Percentiles rank a stretch among this genome's conserved stretches.
phyloP scores from a whole-genome alignment of 2,113 vertebrate genomes.

The Alexandromys fortis region DNA sequence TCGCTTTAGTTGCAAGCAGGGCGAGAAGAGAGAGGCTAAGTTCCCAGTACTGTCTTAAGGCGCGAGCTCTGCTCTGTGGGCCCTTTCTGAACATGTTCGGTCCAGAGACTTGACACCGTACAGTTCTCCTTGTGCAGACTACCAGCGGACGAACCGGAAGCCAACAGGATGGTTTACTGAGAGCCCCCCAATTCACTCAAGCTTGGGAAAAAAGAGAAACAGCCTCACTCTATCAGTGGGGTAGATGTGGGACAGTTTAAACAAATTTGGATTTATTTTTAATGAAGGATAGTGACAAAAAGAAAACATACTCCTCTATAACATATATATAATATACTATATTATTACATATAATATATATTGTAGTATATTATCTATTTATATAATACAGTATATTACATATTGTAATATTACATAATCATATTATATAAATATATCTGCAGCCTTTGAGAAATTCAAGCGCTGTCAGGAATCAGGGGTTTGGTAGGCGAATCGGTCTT shows the following conservation, averaged over 20 bases:
- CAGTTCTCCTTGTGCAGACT: not conserved
- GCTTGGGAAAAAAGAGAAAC: not conserved
- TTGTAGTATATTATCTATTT: too few species aligned
- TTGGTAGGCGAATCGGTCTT: not conserved
- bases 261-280: not conserved
- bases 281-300: not conserved
- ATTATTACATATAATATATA: too few species aligned
- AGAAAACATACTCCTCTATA: not conserved
- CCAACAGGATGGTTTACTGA: not conserved
- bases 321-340: not conserved
- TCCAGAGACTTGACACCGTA: not conserved
- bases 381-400: too few species aligned
- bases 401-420: too few species aligned
- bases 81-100: slow-evolving; percentile 18
- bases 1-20: slow-evolving; percentile 50
- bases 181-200: not conserved
- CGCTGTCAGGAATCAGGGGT: not conserved
- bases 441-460: not conserved
- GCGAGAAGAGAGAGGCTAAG: slow-evolving; percentile 9
- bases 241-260: not conserved
- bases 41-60: not conserved
- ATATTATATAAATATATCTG: too few species aligned
- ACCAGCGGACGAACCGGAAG: not conserved
- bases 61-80: not conserved
- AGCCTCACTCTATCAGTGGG: not conserved